Percentiles rank a stretch among this genome's conserved stretches.
Evolutionary conservation across 2,888 invertebrate species (phyloP).

Genomic region (Heliconius aoede): DNA sequence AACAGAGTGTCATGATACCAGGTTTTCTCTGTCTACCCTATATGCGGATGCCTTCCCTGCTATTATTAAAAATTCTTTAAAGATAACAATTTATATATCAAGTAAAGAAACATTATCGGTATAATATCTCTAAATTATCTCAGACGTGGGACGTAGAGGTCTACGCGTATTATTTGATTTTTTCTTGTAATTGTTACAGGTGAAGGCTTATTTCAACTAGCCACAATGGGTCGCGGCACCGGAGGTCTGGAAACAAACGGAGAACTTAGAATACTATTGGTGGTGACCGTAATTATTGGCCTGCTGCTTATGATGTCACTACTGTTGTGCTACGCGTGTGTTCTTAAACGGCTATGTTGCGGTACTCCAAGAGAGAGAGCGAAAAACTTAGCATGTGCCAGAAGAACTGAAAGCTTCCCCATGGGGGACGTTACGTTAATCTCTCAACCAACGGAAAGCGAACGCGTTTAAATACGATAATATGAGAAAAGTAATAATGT

Average conservation of each 20-base stretch:
- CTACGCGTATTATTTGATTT: not conserved
- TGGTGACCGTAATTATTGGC: constrained; percentile 84
- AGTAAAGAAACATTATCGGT: too few relatives aligned
- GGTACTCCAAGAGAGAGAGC: constrained; percentile 77
- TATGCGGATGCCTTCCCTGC: too few relatives aligned
- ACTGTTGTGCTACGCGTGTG: constrained; percentile 87
- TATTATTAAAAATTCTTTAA: too few relatives aligned
- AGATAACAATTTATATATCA: too few relatives aligned
- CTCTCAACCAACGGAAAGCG: constrained; percentile 85
- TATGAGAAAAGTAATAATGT: not conserved
- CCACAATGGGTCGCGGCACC: constrained; percentile 71
- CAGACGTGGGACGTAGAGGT: too few relatives aligned
- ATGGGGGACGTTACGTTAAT: constrained; percentile 85
- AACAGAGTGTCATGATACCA: too few relatives aligned
- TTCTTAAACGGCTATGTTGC: constrained; percentile 86
- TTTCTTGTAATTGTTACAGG: constrained; percentile 44
- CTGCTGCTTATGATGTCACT: constrained; percentile 85
- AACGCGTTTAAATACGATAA: constrained; percentile 65
- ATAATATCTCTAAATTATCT: too few relatives aligned
- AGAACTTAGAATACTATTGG: constrained; percentile 83
- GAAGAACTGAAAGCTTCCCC: constrained; percentile 81
- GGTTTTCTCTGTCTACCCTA: too few relatives aligned
- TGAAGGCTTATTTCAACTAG: constrained; percentile 24
- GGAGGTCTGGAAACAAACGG: constrained; percentile 77
- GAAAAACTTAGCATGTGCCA: constrained; percentile 68